Conservation (phyloP, 2,888 invertebrate genomes). For the Drosophila mettleri region DNA sequence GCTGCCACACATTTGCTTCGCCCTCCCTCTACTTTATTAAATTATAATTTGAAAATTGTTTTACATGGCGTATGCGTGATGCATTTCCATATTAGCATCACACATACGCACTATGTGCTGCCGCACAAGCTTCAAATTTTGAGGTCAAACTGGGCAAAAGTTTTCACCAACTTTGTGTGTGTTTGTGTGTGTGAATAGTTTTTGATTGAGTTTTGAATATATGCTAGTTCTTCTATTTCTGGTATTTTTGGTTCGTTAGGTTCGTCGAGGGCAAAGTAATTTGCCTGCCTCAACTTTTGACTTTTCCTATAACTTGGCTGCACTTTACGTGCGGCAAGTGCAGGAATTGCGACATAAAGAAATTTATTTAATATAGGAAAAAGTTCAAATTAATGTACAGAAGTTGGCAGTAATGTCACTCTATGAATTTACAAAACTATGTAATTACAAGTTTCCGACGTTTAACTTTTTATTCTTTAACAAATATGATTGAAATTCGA, state of each 20-base stretch:
- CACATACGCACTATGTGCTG: conserved; percentile 35
- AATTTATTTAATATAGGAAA: conserved; percentile 1
- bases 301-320: conserved; percentile 25
- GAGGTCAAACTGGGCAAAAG: conserved; percentile 47
- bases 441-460: not conserved
- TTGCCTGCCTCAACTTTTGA: conserved; percentile 41
- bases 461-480: too few relatives aligned
- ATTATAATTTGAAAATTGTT: conserved; percentile 35
- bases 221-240: conserved; percentile 8
- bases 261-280: conserved; percentile 39
- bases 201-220: conserved; percentile 66
- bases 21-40: conserved; percentile 16
- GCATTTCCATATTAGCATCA: conserved; percentile 23
- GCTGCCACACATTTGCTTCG: conserved; percentile 10
- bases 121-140: conserved; percentile 18
- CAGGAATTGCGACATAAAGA: conserved; percentile 7
- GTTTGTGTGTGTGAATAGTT: conserved; percentile 61
- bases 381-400: not conserved
- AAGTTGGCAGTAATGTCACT: not conserved
- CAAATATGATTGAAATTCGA: not conserved
- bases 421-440: not conserved
- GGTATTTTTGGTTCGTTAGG: conserved; percentile 46
- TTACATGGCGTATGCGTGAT: conserved; percentile 36
- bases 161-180: conserved; percentile 49
- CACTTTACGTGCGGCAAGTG: conserved; percentile 20